Percentiles rank a stretch among this genome's conserved stretches.
Evolutionary conservation across 2,113 vertebrate species (phyloP).

Genomic region (Cisticola juncidis): DNA sequence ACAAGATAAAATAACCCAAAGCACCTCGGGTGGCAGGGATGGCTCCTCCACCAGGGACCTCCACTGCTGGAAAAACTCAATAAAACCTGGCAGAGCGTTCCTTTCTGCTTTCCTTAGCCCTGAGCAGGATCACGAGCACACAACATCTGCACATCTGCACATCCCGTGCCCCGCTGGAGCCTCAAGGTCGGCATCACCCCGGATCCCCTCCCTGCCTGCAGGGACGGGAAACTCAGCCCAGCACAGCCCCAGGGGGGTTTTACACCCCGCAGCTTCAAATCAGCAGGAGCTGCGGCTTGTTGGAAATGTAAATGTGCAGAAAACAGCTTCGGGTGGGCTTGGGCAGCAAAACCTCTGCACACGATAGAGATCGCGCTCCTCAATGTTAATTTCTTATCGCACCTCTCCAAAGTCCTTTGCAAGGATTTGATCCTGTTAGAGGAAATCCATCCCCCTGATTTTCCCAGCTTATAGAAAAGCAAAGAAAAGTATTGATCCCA

Average conservation of each 20-base stretch:
- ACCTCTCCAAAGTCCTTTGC: conserved; percentile 26
- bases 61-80: background rate
- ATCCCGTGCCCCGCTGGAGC: rapidly evolving
- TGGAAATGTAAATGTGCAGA: background rate
- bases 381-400: conserved; percentile 55
- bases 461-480: conserved; percentile 23
- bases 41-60: background rate
- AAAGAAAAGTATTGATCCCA: conserved; percentile 25
- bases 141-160: rapidly evolving
- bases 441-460: conserved; percentile 40
- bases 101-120: background rate
- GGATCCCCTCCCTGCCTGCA: rapidly evolving
- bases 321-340: background rate
- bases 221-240: background rate
- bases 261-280: background rate
- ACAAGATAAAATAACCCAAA: background rate
- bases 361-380: background rate
- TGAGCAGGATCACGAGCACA: background rate
- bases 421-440: conserved; percentile 24
- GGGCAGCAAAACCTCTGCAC: background rate
- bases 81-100: background rate
- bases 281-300: background rate
- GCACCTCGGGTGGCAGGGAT: rapidly evolving
- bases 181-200: background rate
- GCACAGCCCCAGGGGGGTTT: background rate